These are phyloP conservation scores for Frankliniella fusca DNA, from an alignment of 2,888 invertebrate genomes.

Conservation along the genomic window DNA sequence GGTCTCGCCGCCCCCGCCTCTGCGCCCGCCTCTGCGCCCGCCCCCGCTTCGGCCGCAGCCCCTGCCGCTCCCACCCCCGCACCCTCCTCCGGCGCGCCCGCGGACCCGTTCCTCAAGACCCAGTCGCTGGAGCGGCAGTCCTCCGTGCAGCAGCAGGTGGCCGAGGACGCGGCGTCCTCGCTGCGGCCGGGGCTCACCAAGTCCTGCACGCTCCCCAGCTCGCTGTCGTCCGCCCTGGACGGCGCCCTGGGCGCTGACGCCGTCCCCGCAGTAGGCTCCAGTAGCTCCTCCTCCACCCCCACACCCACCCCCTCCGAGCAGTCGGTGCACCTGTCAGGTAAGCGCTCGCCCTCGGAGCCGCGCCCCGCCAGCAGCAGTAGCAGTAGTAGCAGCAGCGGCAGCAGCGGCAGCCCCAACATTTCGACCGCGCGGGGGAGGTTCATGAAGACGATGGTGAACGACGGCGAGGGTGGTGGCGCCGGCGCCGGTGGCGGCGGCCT, in stretches of 20 bases:
- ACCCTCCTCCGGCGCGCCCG: slow-evolving; percentile 21
- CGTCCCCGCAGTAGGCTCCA: background rate
- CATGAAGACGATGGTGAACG: slow-evolving; percentile 9
- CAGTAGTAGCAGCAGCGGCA: background rate
- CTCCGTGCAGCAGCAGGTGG: background rate
- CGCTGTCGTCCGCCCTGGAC: too few relatives aligned
- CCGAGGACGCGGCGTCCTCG: background rate
- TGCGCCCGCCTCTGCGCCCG: slow-evolving; percentile 39
- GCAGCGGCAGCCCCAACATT: slow-evolving; percentile 5
- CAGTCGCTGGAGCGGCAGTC: slow-evolving; percentile 14
- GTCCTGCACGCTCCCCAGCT: slow-evolving; percentile 9
- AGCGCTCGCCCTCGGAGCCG: background rate
- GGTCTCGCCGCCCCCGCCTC: slow-evolving; percentile 43
- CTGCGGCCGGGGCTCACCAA: background rate
- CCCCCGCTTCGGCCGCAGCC: slow-evolving; percentile 28
- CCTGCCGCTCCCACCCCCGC: slow-evolving; percentile 31
- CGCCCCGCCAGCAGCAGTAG: background rate
- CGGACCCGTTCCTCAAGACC: background rate
- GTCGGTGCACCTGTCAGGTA: slow-evolving; percentile 21
- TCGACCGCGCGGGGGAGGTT: slow-evolving; percentile 11
- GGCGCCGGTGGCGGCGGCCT: background rate
- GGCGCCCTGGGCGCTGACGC: background rate
- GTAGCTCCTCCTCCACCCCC: slow-evolving; percentile 15
- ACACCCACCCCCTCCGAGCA: slow-evolving; percentile 18
- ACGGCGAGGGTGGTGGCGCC: background rate